A percentile compares a stretch with the other conserved stretches of the same genome.
Conservation (phyloP, 2,888 invertebrate species). For the Stenodera caucasica region DNA sequence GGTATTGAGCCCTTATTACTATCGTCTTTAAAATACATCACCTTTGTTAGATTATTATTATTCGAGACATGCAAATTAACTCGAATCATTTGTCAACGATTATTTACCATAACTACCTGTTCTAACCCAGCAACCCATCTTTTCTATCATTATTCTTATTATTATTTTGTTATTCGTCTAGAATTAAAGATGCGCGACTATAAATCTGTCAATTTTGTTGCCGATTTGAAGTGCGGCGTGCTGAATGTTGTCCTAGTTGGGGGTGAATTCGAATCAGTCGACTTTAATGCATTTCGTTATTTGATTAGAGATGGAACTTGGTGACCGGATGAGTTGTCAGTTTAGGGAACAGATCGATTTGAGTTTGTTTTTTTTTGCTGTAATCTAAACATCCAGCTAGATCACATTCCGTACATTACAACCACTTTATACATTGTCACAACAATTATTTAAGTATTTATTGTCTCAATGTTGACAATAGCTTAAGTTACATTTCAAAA, state of each 20-base stretch:
- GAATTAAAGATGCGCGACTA: background rate
- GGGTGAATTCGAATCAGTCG: slow-evolving; percentile 2
- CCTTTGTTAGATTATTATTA: slow-evolving; percentile 36
- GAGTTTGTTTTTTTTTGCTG: too few relatives aligned
- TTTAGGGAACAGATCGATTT: slow-evolving; percentile 22
- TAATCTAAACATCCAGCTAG: slow-evolving; percentile 49
- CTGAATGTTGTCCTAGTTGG: slow-evolving; percentile 7
- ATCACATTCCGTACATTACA: slow-evolving; percentile 49
- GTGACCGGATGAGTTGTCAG: slow-evolving; percentile 27
- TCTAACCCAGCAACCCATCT: slow-evolving; percentile 9
- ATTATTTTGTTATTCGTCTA: background rate
- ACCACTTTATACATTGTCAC: slow-evolving; percentile 48
- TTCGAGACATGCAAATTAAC: slow-evolving; percentile 40
- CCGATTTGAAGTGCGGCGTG: background rate
- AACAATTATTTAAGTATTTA: slow-evolving; percentile 48
- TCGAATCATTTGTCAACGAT: slow-evolving; percentile 27
- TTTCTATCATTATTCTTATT: too few relatives aligned
- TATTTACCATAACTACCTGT: slow-evolving; percentile 31
- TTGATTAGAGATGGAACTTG: slow-evolving; percentile 21
- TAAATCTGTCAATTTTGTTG: slow-evolving; percentile 1
- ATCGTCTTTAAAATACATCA: slow-evolving; percentile 36
- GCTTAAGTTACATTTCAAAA: slow-evolving; percentile 37
- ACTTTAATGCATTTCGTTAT: slow-evolving; percentile 25
- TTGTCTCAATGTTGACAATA: slow-evolving; percentile 41
- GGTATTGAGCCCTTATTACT: slow-evolving; percentile 48